These are phyloP conservation scores for Drosophila pullipes DNA, from an alignment of 2,888 invertebrate species.

Conservation along the genomic window DNA sequence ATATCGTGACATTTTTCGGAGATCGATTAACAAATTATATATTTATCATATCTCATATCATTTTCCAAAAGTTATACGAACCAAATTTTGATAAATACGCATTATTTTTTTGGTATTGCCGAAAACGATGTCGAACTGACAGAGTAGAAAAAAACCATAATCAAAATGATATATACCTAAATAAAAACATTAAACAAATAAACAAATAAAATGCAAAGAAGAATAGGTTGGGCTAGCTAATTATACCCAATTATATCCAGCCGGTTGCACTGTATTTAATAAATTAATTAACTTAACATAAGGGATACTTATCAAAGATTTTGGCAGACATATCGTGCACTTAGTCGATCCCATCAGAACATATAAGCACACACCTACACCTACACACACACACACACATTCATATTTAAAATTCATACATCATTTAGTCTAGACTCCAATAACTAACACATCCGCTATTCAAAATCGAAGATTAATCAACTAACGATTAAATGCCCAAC, in stretches of 20 bases:
- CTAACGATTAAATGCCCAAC: constrained; percentile 48
- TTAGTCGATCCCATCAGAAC: constrained; percentile 59
- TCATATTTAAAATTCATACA: constrained; percentile 21
- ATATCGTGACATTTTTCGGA: constrained; percentile 26
- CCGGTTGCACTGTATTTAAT: constrained; percentile 46
- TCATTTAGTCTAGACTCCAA: constrained; percentile 44
- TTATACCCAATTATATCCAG: constrained; percentile 46
- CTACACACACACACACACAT: not conserved
- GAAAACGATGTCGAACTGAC: constrained; percentile 39
- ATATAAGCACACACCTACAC: constrained; percentile 9
- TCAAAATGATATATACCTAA: constrained; percentile 73
- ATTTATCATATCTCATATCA: constrained; percentile 39
- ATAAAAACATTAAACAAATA: constrained; percentile 30
- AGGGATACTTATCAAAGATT: constrained; percentile 46
- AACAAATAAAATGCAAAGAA: constrained; percentile 20
- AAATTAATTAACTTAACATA: constrained; percentile 34
- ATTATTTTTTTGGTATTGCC: constrained; percentile 13
- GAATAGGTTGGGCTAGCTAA: constrained; percentile 56
- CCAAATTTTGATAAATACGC: constrained; percentile 34
- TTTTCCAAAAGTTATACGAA: constrained; percentile 38
- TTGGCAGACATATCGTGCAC: constrained; percentile 78
- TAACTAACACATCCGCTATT: constrained; percentile 42
- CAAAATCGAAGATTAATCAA: constrained; percentile 57
- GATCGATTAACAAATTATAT: constrained; percentile 28
- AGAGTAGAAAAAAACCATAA: constrained; percentile 56